phyloP scores from a whole-genome alignment of 2,888 invertebrate species.

The Stenichneumon culpator region DNA sequence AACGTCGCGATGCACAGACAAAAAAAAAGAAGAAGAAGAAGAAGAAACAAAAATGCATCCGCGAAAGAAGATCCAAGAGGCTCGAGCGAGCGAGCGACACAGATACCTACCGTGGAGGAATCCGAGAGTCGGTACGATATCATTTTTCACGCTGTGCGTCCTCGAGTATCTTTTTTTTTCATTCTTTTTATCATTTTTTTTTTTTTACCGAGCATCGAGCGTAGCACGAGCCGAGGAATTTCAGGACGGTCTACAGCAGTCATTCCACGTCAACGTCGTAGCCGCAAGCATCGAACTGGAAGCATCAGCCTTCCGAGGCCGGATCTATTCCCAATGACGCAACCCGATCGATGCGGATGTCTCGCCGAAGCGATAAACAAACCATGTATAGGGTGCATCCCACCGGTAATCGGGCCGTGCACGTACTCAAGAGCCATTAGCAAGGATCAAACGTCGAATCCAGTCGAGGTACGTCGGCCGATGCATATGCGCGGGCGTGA shows the following conservation, averaged over 20 bases:
- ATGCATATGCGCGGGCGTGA: constrained; percentile 15
- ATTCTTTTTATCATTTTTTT: neutral
- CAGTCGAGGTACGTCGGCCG: neutral
- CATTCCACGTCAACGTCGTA: neutral
- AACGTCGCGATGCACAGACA: neutral
- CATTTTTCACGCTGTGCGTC: neutral
- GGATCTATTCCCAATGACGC: constrained; percentile 17
- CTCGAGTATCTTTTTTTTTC: neutral
- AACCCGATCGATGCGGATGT: constrained; percentile 31
- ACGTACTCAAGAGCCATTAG: neutral
- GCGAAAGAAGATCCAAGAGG: constrained; percentile 18
- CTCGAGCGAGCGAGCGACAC: neutral
- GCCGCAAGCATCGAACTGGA: neutral
- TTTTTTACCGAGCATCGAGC: neutral
- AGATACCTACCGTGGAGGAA: neutral
- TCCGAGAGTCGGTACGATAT: constrained; percentile 18
- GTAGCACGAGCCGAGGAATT: constrained; percentile 7
- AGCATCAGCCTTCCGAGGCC: neutral
- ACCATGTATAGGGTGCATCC: neutral
- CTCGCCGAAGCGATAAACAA: constrained; percentile 20
- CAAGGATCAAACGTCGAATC: constrained; percentile 6
- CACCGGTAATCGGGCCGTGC: no score
- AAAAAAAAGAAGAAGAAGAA: neutral
- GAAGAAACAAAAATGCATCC: neutral
- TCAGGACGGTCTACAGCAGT: neutral